Evolutionary conservation across 2,797 vertebrate genomes (phyloP), one percentile per base, ranked within the genome.

Genomic region (Artibeus jamaicensis): DNA sequence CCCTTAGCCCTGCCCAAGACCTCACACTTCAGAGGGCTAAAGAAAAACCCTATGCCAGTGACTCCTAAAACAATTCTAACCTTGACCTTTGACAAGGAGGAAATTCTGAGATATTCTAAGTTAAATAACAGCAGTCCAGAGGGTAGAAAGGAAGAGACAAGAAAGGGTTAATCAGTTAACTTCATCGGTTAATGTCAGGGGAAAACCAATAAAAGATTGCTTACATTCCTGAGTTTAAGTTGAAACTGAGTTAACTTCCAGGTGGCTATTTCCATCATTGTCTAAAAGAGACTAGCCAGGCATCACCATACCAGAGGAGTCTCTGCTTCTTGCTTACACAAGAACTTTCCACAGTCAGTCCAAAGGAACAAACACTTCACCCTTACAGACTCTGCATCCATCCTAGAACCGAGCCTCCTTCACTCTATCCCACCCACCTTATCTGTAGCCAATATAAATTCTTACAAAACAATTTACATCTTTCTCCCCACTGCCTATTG

Each of bases 61-160:
- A 86, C 21, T 26, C 32, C 67, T 85, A 85, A 87, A 78, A 71
- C 37, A 92, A 88, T 37, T 93, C 65, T 89, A 44, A 83, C 83
- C 39, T 92, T 62, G 82, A 89, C 42, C 21, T 6, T 62, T 65
- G 32, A 67, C 32, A 65, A 83, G 79, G 29, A 83, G 81, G 34
- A 65, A 67, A 24, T 83, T 83, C 59, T 65, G 32, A 83, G 42
- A 83, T 83, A 44, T 67, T 44, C 42, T 83, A 65, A 22, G 42
- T 83, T 46, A 44, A 65, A 65, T 83, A n/a, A 46, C 3, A 83
- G 59, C 59, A 83, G 57, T 32, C n/a, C 81, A 48, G 32, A 34
- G 42, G 44, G 32, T 48, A 48, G 62, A 65, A 65, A 67, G 59
- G 32, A 67, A 83, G 59, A 67, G 32, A 24, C 4, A 67, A 67